Evolutionary conservation across 2,888 invertebrate species (phyloP).

Genomic region (Diloba caeruleocephala): DNA sequence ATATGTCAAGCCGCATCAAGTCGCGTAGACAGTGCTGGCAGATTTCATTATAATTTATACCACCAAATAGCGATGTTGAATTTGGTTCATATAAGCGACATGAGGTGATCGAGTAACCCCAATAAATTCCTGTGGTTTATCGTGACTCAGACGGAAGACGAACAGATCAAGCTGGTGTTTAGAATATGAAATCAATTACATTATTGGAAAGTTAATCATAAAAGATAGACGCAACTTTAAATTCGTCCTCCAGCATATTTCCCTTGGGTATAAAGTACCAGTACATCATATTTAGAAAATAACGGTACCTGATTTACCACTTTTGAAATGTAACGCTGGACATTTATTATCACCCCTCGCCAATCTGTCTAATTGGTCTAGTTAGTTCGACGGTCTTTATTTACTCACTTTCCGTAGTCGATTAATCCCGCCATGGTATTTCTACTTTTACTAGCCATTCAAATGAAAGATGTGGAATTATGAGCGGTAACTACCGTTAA

Average conservation of each 20-base stretch:
- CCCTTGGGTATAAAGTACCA: constrained; percentile 27
- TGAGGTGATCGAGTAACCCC: constrained; percentile 9
- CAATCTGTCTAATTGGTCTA: constrained; percentile 39
- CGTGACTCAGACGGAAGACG: constrained; percentile 17
- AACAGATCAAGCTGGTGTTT: constrained; percentile 10
- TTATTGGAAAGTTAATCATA: too few species aligned
- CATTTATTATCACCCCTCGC: constrained; percentile 22
- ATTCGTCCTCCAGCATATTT: too few species aligned
- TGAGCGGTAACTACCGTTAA: constrained; percentile 74
- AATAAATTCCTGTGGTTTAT: constrained; percentile 7
- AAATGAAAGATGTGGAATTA: constrained; percentile 62
- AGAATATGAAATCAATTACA: too few species aligned
- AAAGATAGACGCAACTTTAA: constrained; percentile 18
- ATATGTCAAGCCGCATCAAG: constrained; percentile 45
- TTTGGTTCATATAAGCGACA: constrained; percentile 3
- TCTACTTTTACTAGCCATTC: constrained; percentile 50
- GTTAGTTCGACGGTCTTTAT: constrained; percentile 23
- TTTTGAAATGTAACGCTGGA: constrained; percentile 26
- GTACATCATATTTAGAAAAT: constrained; percentile 28
- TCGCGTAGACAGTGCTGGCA: constrained; percentile 38
- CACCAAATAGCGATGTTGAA: constrained; percentile 13
- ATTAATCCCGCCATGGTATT: constrained; percentile 50
- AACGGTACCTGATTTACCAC: constrained; percentile 20
- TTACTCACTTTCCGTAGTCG: constrained; percentile 38
- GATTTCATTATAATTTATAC: constrained; percentile 51